Evolutionary conservation across 2,888 invertebrate genomes (phyloP).

Genomic region (Zygothrica quintamaculata): DNA sequence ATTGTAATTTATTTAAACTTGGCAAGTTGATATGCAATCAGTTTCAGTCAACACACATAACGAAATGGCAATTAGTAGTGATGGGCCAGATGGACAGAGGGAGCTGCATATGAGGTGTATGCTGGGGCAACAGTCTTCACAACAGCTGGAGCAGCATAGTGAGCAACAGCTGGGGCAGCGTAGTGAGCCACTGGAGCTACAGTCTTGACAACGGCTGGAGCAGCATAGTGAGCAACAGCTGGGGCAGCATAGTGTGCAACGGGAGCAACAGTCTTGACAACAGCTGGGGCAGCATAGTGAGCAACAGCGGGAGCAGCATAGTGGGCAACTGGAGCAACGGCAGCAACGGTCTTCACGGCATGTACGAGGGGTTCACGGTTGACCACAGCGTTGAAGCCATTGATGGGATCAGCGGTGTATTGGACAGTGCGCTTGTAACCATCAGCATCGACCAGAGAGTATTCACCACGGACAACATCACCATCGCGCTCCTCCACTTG

Average conservation of each 20-base stretch:
- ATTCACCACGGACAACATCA: slow-evolving; percentile 83
- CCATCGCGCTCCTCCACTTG: slow-evolving; percentile 84
- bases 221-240: slow-evolving; percentile 52
- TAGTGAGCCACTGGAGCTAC: slow-evolving; percentile 49
- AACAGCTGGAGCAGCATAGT: slow-evolving; percentile 52
- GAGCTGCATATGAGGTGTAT: slow-evolving; percentile 41
- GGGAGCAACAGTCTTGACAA: slow-evolving; percentile 47
- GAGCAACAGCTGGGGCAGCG: slow-evolving; percentile 50
- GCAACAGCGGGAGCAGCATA: slow-evolving; percentile 45
- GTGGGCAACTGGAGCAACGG: slow-evolving; percentile 48
- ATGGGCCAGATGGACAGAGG: slow-evolving; percentile 56
- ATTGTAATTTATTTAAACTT: slow-evolving; percentile 43
- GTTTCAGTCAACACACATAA: slow-evolving; percentile 51
- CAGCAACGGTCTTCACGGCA: slow-evolving; percentile 59
- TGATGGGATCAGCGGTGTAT: slow-evolving; percentile 82
- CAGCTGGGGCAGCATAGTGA: slow-evolving; percentile 48
- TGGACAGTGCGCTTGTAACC: slow-evolving; percentile 82
- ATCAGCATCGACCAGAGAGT: slow-evolving; percentile 83
- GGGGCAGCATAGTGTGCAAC: slow-evolving; percentile 49
- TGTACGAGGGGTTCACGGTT: slow-evolving; percentile 70
- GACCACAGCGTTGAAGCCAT: slow-evolving; percentile 83
- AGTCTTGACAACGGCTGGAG: slow-evolving; percentile 59
- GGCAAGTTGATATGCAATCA: slow-evolving; percentile 41
- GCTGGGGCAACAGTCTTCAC: slow-evolving; percentile 47
- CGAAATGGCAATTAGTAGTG: slow-evolving; percentile 60